Percentiles rank a stretch among this genome's conserved stretches.
phyloP scores from a whole-genome alignment of 2,113 vertebrate genomes.

The Papio anubis region DNA sequence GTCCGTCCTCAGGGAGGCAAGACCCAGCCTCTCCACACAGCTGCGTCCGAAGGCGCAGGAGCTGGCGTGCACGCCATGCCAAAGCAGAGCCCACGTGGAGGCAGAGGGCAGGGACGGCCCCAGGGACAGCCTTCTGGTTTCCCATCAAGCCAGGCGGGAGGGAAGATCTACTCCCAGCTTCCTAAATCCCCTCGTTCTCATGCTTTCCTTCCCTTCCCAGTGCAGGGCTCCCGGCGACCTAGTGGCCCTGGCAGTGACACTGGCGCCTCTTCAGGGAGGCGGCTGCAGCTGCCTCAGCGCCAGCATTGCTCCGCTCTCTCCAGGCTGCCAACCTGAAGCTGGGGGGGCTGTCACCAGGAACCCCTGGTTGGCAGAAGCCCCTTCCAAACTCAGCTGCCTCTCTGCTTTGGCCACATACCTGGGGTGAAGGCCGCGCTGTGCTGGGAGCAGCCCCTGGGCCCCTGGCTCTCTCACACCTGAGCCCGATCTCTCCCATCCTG shows the following conservation, averaged over 20 bases:
- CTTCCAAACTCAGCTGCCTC: background rate
- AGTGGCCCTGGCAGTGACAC: background rate
- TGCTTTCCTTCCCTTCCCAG: background rate
- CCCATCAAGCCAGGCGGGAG: background rate
- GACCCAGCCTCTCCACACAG: background rate
- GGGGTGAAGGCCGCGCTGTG: background rate
- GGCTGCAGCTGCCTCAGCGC: background rate
- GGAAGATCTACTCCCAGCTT: too few species aligned
- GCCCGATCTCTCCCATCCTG: background rate
- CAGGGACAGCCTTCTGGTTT: fast-evolving
- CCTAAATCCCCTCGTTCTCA: background rate
- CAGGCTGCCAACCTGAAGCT: background rate
- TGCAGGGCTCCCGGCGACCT: background rate
- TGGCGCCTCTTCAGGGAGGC: background rate
- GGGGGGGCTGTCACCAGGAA: background rate
- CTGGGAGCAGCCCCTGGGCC: background rate
- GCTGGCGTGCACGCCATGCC: background rate
- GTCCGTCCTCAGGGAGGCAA: background rate
- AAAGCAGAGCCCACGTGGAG: background rate
- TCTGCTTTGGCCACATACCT: background rate
- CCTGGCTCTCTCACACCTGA: background rate
- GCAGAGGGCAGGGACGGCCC: background rate
- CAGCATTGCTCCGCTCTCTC: background rate
- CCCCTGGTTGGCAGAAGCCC: too few species aligned
- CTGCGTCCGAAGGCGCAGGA: background rate